A percentile compares a stretch with the other conserved stretches of the same genome.
phyloP scores from a whole-genome alignment of 2,797 vertebrate species.

The Gallirallus australis region DNA sequence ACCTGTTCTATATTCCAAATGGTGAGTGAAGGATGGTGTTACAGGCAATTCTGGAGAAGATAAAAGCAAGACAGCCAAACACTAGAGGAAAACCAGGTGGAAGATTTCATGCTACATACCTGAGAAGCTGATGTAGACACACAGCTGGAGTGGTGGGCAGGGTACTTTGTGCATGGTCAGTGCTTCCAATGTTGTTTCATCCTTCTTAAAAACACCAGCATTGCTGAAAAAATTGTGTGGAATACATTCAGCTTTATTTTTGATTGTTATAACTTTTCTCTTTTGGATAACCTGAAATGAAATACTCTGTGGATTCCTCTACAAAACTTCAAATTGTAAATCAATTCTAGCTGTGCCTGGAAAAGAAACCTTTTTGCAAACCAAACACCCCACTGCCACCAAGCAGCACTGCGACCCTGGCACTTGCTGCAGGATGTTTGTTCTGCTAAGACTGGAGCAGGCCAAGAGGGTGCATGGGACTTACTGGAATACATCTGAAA shows the following conservation, averaged over 20 bases:
- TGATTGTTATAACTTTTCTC: neutral
- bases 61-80: neutral
- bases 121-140: neutral
- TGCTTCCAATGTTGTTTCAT: neutral
- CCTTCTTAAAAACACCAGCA: neutral
- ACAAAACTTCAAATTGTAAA: neutral
- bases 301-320: neutral
- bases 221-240: neutral
- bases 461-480: neutral
- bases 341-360: neutral
- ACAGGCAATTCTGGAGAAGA: neutral
- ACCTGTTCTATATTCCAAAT: neutral
- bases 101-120: neutral
- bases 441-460: neutral
- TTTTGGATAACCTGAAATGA: neutral
- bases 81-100: neutral
- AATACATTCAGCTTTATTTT: neutral
- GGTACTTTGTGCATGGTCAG: neutral
- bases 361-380: neutral
- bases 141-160: neutral
- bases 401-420: neutral
- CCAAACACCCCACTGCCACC: neutral
- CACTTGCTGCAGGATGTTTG: neutral
- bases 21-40: neutral
- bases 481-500: neutral